Percentiles rank a stretch among this genome's conserved stretches.
Evolutionary conservation across 2,113 vertebrate genomes (phyloP).

Genomic region (Pheucticus melanocephalus): DNA sequence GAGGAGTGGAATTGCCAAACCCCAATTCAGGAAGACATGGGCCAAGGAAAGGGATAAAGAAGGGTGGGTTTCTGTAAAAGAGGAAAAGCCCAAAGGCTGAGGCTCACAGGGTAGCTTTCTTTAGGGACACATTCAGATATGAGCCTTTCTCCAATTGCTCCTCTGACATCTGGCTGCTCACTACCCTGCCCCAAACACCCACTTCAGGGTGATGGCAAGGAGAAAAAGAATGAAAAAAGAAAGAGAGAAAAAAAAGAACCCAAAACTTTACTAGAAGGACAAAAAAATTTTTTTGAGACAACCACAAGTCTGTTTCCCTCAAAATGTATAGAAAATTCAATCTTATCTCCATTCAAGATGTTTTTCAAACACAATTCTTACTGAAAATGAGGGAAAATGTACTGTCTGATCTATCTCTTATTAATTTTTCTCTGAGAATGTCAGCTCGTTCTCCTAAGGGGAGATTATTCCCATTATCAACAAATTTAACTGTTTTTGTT

Average conservation of each 20-base stretch:
- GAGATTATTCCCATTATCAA: background rate
- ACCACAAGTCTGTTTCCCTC: background rate
- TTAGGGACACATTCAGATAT: background rate
- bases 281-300: rapidly evolving
- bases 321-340: background rate
- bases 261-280: background rate
- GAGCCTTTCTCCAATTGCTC: rapidly evolving
- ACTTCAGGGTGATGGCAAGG: background rate
- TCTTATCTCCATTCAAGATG: background rate
- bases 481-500: background rate
- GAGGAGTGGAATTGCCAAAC: background rate
- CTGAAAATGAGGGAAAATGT: background rate
- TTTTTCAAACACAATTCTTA: background rate
- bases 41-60: background rate
- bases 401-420: background rate
- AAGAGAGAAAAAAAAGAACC: rapidly evolving
- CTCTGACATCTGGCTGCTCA: rapidly evolving
- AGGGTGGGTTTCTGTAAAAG: background rate
- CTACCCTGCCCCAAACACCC: background rate
- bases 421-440: background rate
- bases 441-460: background rate
- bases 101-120: background rate
- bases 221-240: background rate
- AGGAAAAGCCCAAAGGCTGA: background rate
- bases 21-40: background rate